These are phyloP conservation scores for Erythrocercus mccallii DNA, from an alignment of 2,113 vertebrate genomes.

Conservation along the genomic window DNA sequence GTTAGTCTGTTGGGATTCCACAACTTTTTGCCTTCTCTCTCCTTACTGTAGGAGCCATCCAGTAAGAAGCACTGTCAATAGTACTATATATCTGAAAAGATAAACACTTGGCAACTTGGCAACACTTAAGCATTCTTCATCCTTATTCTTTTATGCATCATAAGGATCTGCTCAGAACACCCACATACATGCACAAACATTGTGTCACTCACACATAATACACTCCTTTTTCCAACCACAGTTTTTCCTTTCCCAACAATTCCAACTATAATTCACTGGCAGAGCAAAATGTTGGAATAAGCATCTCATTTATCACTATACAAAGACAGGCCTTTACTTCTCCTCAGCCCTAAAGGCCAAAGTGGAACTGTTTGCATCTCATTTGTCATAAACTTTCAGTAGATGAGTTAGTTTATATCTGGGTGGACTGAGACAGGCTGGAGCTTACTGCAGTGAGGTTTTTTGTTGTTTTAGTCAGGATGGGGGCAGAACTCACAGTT, in stretches of 20 bases:
- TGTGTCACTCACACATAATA: slow-evolving; percentile 52
- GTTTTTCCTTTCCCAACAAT: slow-evolving; percentile 38
- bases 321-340: slow-evolving; percentile 49
- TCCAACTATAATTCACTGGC: slow-evolving; percentile 55
- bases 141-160: neutral
- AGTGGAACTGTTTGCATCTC: slow-evolving; percentile 28
- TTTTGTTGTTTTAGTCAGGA: neutral
- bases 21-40: neutral
- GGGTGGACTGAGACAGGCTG: neutral
- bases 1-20: neutral
- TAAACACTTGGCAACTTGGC: slow-evolving; percentile 59
- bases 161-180: slow-evolving; percentile 42
- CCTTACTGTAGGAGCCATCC: neutral
- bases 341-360: slow-evolving; percentile 23
- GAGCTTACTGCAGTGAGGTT: neutral
- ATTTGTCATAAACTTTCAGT: slow-evolving; percentile 36
- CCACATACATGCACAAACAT: slow-evolving; percentile 47
- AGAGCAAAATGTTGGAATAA: slow-evolving; percentile 53
- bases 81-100: slow-evolving; percentile 34
- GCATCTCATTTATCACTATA: slow-evolving; percentile 50
- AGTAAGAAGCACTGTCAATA: neutral
- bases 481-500: neutral
- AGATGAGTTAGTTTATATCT: slow-evolving; percentile 27
- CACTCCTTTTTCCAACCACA: slow-evolving; percentile 56
- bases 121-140: slow-evolving; percentile 40